Evolutionary conservation across 1,140 invertebrate genomes (phyloP), one percentile per base, ranked within the genome.

Genomic region (Aporrectodea caliginosa): DNA sequence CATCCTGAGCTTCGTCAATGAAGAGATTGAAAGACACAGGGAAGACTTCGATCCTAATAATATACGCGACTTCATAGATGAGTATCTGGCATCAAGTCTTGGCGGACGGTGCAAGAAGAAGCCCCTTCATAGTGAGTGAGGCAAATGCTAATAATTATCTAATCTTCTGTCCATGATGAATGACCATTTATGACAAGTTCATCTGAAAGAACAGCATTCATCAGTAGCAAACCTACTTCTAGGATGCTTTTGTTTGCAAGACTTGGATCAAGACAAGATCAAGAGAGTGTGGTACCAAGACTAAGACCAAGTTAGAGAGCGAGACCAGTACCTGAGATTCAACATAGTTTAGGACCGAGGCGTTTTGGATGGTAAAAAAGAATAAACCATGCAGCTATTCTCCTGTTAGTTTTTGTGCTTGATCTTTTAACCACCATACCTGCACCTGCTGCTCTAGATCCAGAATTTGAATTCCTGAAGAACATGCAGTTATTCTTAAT

Each of bases 1-100:
- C 75, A 6, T 73, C 70, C 16, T 27, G 32, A 35, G 29, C 43
- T 73, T 30, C 27, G 27, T 70, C 27, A 71, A 75, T 34, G 33
- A 12, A 22, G n/a, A 73, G 35, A 69, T 68, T 68, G 31, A 77
- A 77, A 69, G 43, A 29, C 16, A 71, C 22, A 71, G 31, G n/a
- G 75, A 71, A 71, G 35, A 31, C 32, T 69, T 29, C 6, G 33
- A 43, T 69, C 89, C 90, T 90, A 93, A 95, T 95, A 89, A 92
- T 92, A 35, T 68, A 14, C 69, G 70, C 16, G 71, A 32, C 34
- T 74, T 31, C 30, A 30, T 74, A 31, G 16, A 34, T 31, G 31
- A 22, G 31, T 31, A 31, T 31, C n/a, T 22, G 73, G 22, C 43
- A 12, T 58, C 43, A 12, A 58, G 43, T 58, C 43, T 58, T 58